Evolutionary conservation across 1,140 invertebrate genomes (phyloP).

Genomic region (Sarcophaga bullata): DNA sequence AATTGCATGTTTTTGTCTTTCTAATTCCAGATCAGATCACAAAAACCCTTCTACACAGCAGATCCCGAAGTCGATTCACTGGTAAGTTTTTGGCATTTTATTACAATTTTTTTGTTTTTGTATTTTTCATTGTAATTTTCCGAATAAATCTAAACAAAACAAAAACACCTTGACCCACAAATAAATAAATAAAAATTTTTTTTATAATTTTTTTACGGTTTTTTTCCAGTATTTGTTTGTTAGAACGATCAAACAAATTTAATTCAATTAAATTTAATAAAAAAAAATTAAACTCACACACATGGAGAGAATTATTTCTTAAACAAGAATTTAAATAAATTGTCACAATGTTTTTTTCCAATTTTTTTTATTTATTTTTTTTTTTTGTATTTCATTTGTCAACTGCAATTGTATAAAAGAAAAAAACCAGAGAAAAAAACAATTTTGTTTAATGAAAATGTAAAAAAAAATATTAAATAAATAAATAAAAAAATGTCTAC

Average conservation of each 20-base stretch:
- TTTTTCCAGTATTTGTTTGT: conserved; percentile 6
- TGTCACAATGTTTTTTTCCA: conserved; percentile 31
- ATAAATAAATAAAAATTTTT: conserved; percentile 33
- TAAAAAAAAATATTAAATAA: conserved; percentile 5
- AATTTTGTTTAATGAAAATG: neutral
- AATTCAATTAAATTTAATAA: conserved; percentile 46
- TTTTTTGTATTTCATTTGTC: neutral
- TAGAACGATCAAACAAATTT: conserved; percentile 33
- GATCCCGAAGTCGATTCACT: conserved; percentile 98
- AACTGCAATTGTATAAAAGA: neutral
- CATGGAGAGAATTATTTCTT: too few species aligned
- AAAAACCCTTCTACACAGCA: conserved; percentile 97
- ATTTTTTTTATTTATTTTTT: neutral
- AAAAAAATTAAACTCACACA: neutral
- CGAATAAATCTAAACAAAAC: conserved; percentile 7
- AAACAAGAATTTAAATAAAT: conserved; percentile 44
- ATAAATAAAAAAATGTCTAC: conserved; percentile 21
- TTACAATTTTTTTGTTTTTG: conserved; percentile 9
- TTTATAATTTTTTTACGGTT: too few species aligned
- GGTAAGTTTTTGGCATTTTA: conserved; percentile 77
- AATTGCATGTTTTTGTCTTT: conserved; percentile 1
- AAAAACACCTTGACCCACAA: conserved; percentile 62
- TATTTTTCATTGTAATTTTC: neutral
- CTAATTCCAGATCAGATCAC: conserved; percentile 90
- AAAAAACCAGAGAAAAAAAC: neutral